A percentile compares a stretch with the other conserved stretches of the same genome.
These are phyloP conservation scores for Trichogramma dendrolimi DNA, from an alignment of 2,888 invertebrate species.

Conservation along the genomic window DNA sequence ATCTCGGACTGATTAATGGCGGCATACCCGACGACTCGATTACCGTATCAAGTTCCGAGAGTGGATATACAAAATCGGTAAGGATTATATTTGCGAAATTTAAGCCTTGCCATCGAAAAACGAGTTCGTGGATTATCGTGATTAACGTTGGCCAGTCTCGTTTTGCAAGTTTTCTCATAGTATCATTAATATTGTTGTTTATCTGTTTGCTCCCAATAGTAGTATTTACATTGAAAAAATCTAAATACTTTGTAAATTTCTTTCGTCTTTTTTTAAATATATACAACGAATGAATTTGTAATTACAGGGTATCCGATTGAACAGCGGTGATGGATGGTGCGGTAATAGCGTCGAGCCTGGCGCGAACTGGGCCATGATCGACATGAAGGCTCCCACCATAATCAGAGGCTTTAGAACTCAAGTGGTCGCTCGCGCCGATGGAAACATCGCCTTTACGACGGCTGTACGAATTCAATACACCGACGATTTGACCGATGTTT, in stretches of 20 bases:
- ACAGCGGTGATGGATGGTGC: slow-evolving; percentile 84
- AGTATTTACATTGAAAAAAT: neutral
- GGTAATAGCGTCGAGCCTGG: slow-evolving; percentile 81
- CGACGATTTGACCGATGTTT: slow-evolving; percentile 81
- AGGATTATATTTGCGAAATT: slow-evolving; percentile 38
- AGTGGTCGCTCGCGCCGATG: slow-evolving; percentile 78
- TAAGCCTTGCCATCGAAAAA: neutral
- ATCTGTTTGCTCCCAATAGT: too few species aligned
- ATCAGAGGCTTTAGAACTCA: slow-evolving; percentile 87
- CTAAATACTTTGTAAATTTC: neutral
- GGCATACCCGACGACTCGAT: slow-evolving; percentile 89
- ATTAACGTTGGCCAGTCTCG: neutral
- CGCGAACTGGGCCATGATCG: slow-evolving; percentile 82
- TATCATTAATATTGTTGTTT: too few species aligned
- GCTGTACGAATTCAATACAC: slow-evolving; percentile 82
- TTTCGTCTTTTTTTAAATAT: neutral
- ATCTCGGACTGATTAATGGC: slow-evolving; percentile 81
- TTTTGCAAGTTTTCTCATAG: too few species aligned
- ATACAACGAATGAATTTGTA: slow-evolving; percentile 2
- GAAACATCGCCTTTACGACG: slow-evolving; percentile 82
- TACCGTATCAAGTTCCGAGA: slow-evolving; percentile 76
- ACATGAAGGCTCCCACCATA: slow-evolving; percentile 83
- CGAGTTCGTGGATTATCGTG: neutral
- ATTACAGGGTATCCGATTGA: slow-evolving; percentile 73
- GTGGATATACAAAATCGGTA: slow-evolving; percentile 78